Evolutionary conservation across 2,888 invertebrate genomes (phyloP).

Genomic region (Eurois occulta): DNA sequence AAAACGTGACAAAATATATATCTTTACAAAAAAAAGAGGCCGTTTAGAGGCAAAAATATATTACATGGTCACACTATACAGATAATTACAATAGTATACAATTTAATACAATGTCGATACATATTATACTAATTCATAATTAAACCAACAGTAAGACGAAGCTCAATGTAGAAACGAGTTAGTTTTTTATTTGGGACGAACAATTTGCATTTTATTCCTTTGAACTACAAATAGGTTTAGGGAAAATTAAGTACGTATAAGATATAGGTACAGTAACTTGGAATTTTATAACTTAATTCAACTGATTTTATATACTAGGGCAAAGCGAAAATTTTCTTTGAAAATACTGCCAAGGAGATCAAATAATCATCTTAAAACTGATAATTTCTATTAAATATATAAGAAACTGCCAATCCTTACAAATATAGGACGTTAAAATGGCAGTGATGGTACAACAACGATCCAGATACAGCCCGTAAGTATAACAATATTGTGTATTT

Average conservation of each 20-base stretch:
- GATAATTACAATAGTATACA: slow-evolving; percentile 69
- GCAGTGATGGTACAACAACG: slow-evolving; percentile 61
- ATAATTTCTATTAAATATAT: slow-evolving; percentile 42
- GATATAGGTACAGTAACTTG: slow-evolving; percentile 36
- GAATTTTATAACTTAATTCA: slow-evolving; percentile 49
- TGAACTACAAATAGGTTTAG: slow-evolving; percentile 60
- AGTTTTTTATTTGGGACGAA: slow-evolving; percentile 35
- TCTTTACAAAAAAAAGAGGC: slow-evolving; percentile 73
- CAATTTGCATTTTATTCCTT: slow-evolving; percentile 69
- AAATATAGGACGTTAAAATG: slow-evolving; percentile 63
- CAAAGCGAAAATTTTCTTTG: slow-evolving; percentile 31
- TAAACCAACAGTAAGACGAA: slow-evolving; percentile 39
- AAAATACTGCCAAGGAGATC: slow-evolving; percentile 66
- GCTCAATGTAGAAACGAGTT: slow-evolving; percentile 17
- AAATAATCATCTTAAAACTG: slow-evolving; percentile 45
- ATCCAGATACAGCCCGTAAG: slow-evolving; percentile 63
- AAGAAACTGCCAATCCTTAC: slow-evolving; percentile 59
- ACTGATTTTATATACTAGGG: slow-evolving; percentile 39
- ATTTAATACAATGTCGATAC: slow-evolving; percentile 59
- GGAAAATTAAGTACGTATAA: slow-evolving; percentile 63
- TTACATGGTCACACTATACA: slow-evolving; percentile 71
- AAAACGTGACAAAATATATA: slow-evolving; percentile 79
- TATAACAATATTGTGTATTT: slow-evolving; percentile 49
- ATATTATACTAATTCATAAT: slow-evolving; percentile 53
- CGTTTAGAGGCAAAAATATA: slow-evolving; percentile 64